phyloP scores from a whole-genome alignment of 2,797 vertebrate species.

The Oreonectes daqikongensis region DNA sequence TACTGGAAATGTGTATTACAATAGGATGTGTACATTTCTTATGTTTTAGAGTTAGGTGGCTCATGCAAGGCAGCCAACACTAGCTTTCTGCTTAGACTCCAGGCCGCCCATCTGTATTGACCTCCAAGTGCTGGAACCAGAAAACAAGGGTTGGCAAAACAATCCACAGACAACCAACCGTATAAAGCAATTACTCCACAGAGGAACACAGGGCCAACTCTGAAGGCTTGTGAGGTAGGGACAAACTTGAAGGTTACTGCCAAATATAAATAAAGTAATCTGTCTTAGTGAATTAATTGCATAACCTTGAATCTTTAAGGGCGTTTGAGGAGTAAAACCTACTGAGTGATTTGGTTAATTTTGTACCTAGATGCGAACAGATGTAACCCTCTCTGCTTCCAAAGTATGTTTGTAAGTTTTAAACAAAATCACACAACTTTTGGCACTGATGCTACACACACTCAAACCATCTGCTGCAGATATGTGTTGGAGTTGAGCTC shows the following conservation, averaged over 20 bases:
- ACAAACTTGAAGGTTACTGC: background rate
- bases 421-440: slow-evolving; percentile 29
- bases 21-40: slow-evolving; percentile 63
- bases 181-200: slow-evolving; percentile 63
- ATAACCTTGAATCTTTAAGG: background rate
- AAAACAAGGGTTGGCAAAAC: slow-evolving; percentile 70
- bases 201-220: slow-evolving; percentile 45
- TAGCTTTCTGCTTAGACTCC: slow-evolving; percentile 67
- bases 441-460: slow-evolving; percentile 7
- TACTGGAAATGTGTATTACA: slow-evolving; percentile 67
- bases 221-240: slow-evolving; percentile 44
- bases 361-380: slow-evolving; percentile 26
- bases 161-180: slow-evolving; percentile 63
- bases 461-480: slow-evolving; percentile 25
- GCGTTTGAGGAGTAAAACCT: background rate
- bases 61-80: slow-evolving; percentile 65
- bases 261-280: background rate
- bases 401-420: slow-evolving; percentile 34
- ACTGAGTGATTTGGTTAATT: slow-evolving; percentile 33
- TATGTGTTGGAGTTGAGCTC: slow-evolving; percentile 23
- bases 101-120: slow-evolving; percentile 61
- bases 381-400: slow-evolving; percentile 36
- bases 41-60: slow-evolving; percentile 31
- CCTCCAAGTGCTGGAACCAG: slow-evolving; percentile 62
- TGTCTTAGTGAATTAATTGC: background rate